Percentiles rank a stretch among this genome's conserved stretches.
Conservation (phyloP, 2,797 vertebrate species). For the Pyrocephalus nanus region DNA sequence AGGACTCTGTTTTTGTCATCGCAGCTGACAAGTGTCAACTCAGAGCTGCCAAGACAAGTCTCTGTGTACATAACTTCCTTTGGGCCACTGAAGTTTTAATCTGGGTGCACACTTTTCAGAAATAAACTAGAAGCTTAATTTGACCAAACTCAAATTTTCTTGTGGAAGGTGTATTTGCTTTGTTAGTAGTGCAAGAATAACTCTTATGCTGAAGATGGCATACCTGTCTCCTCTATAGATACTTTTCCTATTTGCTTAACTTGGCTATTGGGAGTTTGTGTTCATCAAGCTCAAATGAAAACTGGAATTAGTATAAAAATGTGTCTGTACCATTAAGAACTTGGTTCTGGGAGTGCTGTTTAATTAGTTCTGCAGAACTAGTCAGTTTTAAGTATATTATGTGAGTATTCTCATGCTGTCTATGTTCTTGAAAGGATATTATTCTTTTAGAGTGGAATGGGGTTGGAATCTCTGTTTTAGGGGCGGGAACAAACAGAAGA, state of each 20-base stretch:
- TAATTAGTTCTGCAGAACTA: background rate
- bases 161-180: background rate
- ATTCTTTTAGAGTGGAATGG: background rate
- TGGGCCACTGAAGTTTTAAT: background rate
- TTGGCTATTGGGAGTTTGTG: background rate
- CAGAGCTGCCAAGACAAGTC: background rate
- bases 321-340: background rate
- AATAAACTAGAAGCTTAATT: background rate
- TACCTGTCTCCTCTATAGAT: background rate
- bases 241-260: background rate
- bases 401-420: background rate
- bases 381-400: background rate
- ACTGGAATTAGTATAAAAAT: background rate
- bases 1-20: rapidly evolving
- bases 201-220: background rate
- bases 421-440: background rate
- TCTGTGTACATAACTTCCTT: background rate
- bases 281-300: background rate
- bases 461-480: background rate
- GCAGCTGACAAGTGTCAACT: background rate
- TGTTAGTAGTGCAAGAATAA: background rate
- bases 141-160: background rate
- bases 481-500: background rate
- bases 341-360: background rate
- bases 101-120: background rate